phyloP scores from a whole-genome alignment of 1,140 invertebrate species.

The Hormaphis cornu region DNA sequence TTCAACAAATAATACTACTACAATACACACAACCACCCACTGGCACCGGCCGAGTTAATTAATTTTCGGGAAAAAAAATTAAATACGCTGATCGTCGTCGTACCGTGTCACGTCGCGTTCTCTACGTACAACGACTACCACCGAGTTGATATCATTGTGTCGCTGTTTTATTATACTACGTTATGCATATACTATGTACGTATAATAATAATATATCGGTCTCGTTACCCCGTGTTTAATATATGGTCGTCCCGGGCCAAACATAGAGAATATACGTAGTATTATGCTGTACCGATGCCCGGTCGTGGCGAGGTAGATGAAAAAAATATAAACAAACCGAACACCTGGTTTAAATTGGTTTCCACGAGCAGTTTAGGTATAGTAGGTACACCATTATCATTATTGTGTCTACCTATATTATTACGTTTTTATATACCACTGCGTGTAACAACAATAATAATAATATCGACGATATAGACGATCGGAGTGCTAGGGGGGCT shows the following conservation, averaged over 20 bases:
- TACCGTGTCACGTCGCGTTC: not conserved
- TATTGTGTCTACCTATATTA: too few species aligned
- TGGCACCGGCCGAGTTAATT: not conserved
- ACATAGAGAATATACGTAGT: too few species aligned
- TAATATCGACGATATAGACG: not conserved
- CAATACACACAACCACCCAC: too few species aligned
- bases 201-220: not conserved
- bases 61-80: constrained; percentile 19
- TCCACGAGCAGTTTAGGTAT: not conserved
- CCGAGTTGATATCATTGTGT: not conserved
- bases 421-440: too few species aligned
- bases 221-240: not conserved
- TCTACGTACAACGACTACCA: too few species aligned
- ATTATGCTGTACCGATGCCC: not conserved
- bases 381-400: not conserved
- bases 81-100: constrained; percentile 14
- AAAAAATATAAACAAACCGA: not conserved
- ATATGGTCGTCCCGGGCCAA: not conserved
- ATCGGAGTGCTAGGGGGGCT: too few species aligned
- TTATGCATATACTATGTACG: not conserved
- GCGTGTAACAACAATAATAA: too few species aligned
- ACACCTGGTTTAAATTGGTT: constrained; percentile 32
- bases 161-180: not conserved
- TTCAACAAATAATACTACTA: too few species aligned
- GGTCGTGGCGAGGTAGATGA: constrained; percentile 4